These are phyloP conservation scores for Ecdyonurus torrentis DNA, from an alignment of 2,888 invertebrate genomes.

Conservation along the genomic window DNA sequence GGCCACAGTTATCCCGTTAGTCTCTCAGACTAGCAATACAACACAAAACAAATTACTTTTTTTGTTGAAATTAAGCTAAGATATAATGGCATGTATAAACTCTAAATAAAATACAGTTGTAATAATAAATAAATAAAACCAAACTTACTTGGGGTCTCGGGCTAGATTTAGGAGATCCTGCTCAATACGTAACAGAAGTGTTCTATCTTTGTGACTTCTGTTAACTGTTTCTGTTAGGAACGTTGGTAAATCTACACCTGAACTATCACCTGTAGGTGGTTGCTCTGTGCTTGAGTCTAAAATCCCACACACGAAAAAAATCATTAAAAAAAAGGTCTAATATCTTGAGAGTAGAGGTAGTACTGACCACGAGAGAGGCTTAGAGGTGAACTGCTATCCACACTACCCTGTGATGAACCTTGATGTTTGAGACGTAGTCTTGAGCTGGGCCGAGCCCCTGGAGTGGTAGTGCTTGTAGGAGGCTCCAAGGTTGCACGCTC, in stretches of 20 bases:
- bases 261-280: conserved; percentile 45
- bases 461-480: conserved; percentile 23
- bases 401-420: conserved; percentile 29
- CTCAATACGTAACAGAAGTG: conserved; percentile 72
- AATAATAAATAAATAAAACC: too few relatives aligned
- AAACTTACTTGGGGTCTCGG: conserved; percentile 64
- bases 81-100: too few relatives aligned
- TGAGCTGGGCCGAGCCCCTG: conserved; percentile 23
- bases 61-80: too few relatives aligned
- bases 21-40: too few relatives aligned
- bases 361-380: conserved; percentile 32
- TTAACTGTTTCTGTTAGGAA: conserved; percentile 85
- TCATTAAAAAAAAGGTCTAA: too few relatives aligned
- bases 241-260: conserved; percentile 64
- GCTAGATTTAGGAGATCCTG: conserved; percentile 70
- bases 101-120: too few relatives aligned
- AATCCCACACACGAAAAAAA: conserved; percentile 13
- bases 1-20: too few relatives aligned
- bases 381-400: conserved; percentile 25
- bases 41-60: too few relatives aligned
- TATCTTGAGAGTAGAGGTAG: too few relatives aligned
- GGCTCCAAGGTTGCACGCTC: conserved; percentile 20
- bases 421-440: conserved; percentile 27
- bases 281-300: conserved; percentile 62
- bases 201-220: conserved; percentile 75